Conservation (phyloP, 2,113 vertebrate species). For the Cyanocitta stelleri region DNA sequence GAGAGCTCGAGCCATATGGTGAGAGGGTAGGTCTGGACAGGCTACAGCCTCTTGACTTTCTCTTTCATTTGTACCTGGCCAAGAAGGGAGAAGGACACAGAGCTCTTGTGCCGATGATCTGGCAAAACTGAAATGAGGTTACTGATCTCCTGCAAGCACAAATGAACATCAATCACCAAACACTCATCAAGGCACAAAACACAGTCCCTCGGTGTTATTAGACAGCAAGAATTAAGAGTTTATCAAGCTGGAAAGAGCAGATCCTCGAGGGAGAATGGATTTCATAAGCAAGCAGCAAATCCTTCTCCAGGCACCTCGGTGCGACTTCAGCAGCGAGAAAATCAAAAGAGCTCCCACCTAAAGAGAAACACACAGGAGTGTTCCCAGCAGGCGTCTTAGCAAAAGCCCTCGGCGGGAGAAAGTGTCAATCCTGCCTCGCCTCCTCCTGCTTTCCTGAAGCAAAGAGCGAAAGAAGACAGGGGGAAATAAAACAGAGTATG, state of each 20-base stretch:
- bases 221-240: conserved; percentile 46
- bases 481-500: neutral
- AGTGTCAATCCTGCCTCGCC: neutral
- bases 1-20: fast-evolving
- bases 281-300: conserved; percentile 40
- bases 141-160: neutral
- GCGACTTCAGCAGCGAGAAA: neutral
- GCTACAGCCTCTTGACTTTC: neutral
- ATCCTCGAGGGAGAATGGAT: conserved; percentile 43
- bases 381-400: conserved; percentile 4
- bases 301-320: conserved; percentile 13
- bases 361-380: neutral
- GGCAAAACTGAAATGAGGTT: conserved; percentile 10
- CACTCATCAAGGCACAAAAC: conserved; percentile 1
- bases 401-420: neutral
- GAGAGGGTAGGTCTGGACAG: neutral
- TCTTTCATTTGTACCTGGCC: neutral
- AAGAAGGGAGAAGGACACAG: neutral
- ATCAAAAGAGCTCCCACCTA: conserved; percentile 50
- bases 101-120: neutral
- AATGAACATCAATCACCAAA: conserved; percentile 21
- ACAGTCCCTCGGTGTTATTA: neutral
- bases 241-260: conserved; percentile 58
- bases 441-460: neutral
- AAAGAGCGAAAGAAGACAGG: neutral